Evolutionary conservation across 2,797 vertebrate genomes (phyloP), one percentile per base, ranked within the genome.

Genomic region (Dipus sagitta): DNA sequence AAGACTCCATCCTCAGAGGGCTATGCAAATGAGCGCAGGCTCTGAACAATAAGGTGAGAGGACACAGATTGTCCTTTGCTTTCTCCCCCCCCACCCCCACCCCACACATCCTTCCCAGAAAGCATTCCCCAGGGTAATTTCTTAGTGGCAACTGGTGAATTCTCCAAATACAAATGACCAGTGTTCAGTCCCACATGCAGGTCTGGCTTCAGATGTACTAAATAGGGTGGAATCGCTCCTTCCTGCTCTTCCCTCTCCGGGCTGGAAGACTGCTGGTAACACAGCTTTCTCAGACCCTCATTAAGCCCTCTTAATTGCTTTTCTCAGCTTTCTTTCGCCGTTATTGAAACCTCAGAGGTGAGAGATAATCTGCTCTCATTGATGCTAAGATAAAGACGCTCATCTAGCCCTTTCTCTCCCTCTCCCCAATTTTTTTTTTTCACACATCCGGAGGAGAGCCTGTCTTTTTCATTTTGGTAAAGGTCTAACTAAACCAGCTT

Each of bases 1-100:
- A 87, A 98, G 97, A 96, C 98, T 86, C 94, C 90, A 96, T 90
- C 96, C 97, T 96, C 82, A 78, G 97, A 97, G 97, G 84, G 47
- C 78, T 97, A 98, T 97, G 98, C 93, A 96, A 97, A 98, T 94
- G 77, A 97, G 64, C 52, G 30, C 82, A 30, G 84, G 84, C 94
- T 94, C 83, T 34, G 84, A 92, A 95, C 94, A 97, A 96, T 96
- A 79, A 96, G 94, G 93, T 80, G 93, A 91, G 95, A 92, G 96
- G 95, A 95, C 84, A 85, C 77, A 87, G 95, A 54, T 86, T 86
- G 94, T 92, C 82, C 91, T 93, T 84, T 60, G 90, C 93, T 77
- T 52, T 92, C 96, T 90, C 30, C 96, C 95, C 96, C 7, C 47
- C 10, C 7, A 8, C 47, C 47, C 47, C 47, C 42, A 42, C 42